phyloP scores from a whole-genome alignment of 2,888 invertebrate species.

The Hoplodrina blanda region DNA sequence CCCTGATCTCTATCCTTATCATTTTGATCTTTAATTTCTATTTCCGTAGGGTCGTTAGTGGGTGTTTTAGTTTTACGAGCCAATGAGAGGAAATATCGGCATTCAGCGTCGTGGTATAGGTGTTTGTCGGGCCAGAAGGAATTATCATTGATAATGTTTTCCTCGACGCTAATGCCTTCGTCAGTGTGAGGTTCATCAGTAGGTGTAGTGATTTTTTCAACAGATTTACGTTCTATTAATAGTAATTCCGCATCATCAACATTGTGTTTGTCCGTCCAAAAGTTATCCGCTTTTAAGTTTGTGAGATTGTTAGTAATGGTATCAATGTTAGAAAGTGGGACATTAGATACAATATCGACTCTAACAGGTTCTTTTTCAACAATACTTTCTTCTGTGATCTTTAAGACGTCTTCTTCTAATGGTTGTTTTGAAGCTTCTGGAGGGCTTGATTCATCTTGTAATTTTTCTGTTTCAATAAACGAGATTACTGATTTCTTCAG shows the following conservation, averaged over 20 bases:
- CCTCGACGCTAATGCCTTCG: slow-evolving; percentile 69
- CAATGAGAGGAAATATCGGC: slow-evolving; percentile 89
- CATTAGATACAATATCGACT: slow-evolving; percentile 52
- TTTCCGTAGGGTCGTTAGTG: slow-evolving; percentile 68
- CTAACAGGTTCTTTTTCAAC: slow-evolving; percentile 38
- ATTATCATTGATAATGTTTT: slow-evolving; percentile 83
- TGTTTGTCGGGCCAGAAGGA: slow-evolving; percentile 92
- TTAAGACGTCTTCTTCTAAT: background rate
- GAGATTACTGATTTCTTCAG: slow-evolving; percentile 20
- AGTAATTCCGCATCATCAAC: slow-evolving; percentile 91
- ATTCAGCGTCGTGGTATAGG: slow-evolving; percentile 92
- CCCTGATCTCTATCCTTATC: slow-evolving; percentile 92
- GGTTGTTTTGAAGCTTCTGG: slow-evolving; percentile 3
- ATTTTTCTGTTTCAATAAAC: slow-evolving; percentile 46
- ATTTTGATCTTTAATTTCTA: slow-evolving; percentile 85
- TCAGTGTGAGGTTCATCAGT: slow-evolving; percentile 52
- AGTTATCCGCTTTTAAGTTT: slow-evolving; percentile 87
- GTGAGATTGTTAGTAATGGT: slow-evolving; percentile 77
- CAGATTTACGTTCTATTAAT: slow-evolving; percentile 71
- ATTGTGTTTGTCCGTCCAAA: slow-evolving; percentile 91
- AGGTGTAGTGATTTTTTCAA: slow-evolving; percentile 52
- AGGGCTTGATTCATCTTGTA: slow-evolving; percentile 21
- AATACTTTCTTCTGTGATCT: slow-evolving; percentile 20
- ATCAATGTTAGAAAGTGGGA: slow-evolving; percentile 74
- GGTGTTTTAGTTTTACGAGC: slow-evolving; percentile 84